Percentiles rank a stretch among this genome's conserved stretches.
These are phyloP conservation scores for Myripristis murdjan DNA, from an alignment of 2,797 vertebrate species.

Conservation along the genomic window DNA sequence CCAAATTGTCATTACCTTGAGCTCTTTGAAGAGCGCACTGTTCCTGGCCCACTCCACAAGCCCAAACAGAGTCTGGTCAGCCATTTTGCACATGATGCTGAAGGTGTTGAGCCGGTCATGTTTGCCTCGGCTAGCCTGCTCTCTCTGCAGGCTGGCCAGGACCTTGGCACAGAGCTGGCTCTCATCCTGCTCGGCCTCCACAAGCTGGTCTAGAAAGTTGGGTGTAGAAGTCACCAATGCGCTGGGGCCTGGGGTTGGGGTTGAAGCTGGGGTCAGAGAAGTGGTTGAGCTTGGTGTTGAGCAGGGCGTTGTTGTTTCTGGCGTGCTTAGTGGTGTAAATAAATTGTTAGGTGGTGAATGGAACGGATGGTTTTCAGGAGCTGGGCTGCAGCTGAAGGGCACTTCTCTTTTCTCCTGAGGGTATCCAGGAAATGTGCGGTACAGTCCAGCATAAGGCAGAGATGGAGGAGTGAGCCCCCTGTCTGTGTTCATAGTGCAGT, in stretches of 20 bases:
- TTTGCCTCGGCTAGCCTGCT: conserved; percentile 86
- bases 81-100: conserved; percentile 91
- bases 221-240: conserved; percentile 8
- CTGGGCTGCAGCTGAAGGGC: conserved; percentile 54
- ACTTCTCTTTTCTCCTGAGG: conserved; percentile 70
- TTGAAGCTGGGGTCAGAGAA: conserved; percentile 19
- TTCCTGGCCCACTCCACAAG: conserved; percentile 90
- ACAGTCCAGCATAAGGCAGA: conserved; percentile 58
- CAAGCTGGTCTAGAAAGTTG: conserved; percentile 78
- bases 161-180: conserved; percentile 84
- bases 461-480: conserved; percentile 56
- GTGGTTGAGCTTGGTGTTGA: conserved; percentile 51
- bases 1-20: conserved; percentile 78
- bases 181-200: conserved; percentile 86
- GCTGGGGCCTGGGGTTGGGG: conserved; percentile 21
- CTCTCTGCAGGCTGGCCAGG: conserved; percentile 83
- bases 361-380: conserved; percentile 36
- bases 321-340: conserved; percentile 48
- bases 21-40: conserved; percentile 86
- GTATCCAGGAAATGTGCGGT: conserved; percentile 52
- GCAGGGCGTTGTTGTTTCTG: conserved; percentile 41
- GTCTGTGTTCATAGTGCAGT: conserved; percentile 71
- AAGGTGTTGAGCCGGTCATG: conserved; percentile 89
- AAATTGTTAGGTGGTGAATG: conserved; percentile 33
- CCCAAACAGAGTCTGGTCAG: conserved; percentile 88